These are phyloP conservation scores for Drosophila bocki DNA, from an alignment of 1,140 invertebrate species.

Conservation along the genomic window DNA sequence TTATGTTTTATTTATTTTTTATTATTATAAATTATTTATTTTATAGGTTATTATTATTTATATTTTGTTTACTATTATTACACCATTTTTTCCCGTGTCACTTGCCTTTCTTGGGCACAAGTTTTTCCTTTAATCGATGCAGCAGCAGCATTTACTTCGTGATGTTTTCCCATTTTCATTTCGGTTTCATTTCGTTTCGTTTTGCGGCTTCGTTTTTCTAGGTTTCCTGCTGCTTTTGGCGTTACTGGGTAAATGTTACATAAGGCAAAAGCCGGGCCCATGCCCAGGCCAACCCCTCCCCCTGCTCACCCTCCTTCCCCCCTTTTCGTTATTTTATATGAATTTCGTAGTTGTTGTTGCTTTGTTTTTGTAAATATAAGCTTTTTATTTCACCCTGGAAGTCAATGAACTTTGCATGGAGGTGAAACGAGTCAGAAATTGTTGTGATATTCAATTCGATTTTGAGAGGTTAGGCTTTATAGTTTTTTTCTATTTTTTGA, in stretches of 20 bases:
- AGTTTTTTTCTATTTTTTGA: no score
- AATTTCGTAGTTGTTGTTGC: background rate
- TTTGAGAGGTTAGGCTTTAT: conserved; percentile 10
- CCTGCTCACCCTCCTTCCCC: background rate
- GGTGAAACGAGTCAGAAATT: conserved; percentile 44
- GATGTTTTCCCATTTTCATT: conserved; percentile 58
- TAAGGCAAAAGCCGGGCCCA: conserved; percentile 45
- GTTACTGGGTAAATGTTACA: conserved; percentile 82
- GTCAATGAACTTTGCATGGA: conserved; percentile 35
- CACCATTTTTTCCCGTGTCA: background rate
- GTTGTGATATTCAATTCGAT: conserved; percentile 40
- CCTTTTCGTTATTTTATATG: background rate
- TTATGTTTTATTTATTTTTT: no score
- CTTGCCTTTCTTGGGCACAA: conserved; percentile 11
- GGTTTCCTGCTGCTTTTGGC: conserved; percentile 80
- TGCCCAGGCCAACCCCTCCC: conserved; percentile 13
- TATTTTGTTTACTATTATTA: background rate
- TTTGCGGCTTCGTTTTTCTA: conserved; percentile 71
- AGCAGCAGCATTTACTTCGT: conserved; percentile 57
- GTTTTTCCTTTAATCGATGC: conserved; percentile 64
- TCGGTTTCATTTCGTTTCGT: conserved; percentile 45
- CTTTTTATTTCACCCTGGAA: conserved; percentile 1
- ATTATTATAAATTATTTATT: no score
- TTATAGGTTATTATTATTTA: no score
- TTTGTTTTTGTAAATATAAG: background rate